A percentile compares a stretch with the other conserved stretches of the same genome.
These are phyloP conservation scores for Passer montanus DNA, from an alignment of 2,113 vertebrate genomes.

Conservation along the genomic window DNA sequence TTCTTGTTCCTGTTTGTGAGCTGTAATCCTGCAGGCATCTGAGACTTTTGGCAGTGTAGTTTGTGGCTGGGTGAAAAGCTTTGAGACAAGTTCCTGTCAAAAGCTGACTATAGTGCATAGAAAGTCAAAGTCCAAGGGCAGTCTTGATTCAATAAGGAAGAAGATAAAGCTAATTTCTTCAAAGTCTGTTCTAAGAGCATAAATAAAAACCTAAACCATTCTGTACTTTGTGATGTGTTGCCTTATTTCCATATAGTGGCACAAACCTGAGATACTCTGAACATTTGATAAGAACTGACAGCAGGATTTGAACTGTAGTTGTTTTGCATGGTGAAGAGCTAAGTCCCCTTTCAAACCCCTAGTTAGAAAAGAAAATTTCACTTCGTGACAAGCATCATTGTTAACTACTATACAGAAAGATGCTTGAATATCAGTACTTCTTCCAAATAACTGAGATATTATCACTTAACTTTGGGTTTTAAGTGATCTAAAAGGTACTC, in stretches of 20 bases:
- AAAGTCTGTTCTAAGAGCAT: neutral
- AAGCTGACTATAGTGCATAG: neutral
- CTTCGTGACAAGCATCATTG: neutral
- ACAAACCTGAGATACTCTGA: neutral
- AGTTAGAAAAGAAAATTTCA: neutral
- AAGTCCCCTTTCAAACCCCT: neutral
- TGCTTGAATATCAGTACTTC: neutral
- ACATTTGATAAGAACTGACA: neutral
- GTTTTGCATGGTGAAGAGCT: neutral
- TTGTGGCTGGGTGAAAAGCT: neutral
- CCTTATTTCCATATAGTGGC: neutral
- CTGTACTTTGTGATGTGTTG: neutral
- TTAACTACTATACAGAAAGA: neutral
- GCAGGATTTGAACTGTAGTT: neutral
- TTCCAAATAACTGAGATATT: neutral
- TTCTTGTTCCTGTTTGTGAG: neutral
- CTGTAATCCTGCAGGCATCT: neutral
- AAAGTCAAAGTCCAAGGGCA: neutral
- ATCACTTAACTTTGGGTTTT: neutral
- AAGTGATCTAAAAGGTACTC: neutral
- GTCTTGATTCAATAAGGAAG: neutral
- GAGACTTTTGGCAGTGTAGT: neutral
- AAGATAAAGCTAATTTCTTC: neutral
- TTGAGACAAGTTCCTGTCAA: neutral
- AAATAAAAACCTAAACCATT: neutral